Base-by-base conservation (phyloP, 2,797 vertebrate genomes). In the Centroberyx gerrardi region DNA sequence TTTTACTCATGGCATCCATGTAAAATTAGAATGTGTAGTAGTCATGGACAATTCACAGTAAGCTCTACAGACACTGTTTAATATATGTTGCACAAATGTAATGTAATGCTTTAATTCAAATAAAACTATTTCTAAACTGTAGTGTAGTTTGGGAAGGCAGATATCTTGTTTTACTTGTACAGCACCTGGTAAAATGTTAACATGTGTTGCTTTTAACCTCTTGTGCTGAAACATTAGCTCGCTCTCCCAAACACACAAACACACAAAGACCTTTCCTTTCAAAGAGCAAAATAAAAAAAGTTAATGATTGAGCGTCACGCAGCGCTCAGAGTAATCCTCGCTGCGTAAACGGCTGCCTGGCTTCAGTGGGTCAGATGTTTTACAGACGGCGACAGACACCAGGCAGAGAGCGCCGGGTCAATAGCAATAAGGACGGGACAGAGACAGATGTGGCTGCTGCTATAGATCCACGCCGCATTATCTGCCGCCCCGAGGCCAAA, bases 361-460 rank as follows among this genome's bases (percentile, higher is more conserved):
- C 61, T 14, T 81, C 52, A 55, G 67, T 4, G 38, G 28, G 17
- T 78, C 76, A 64, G 72, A 65, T 74, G 84, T 42, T 81, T 70
- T 54, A 79, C 81, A 65, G 79, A 63, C 40, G 5, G 55, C 5
- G 17, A 85, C 86, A 70, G 83, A 84, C 76, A 64, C 17, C 1
- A 1, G 55, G 74, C 66, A 12, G 62, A 56, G 60, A 62, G 62
- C 58, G 7, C 12, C 61, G 0, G 52, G 68, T 81, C 80, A 80
- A 56, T 72, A 74, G 40, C 49, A 68, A 76, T 76, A 68, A 85
- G 62, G 27, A 55, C 68, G 10, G 52, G 28, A 49, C 76, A 44
- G 86, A 87, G 85, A 83, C 87, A 87, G 84, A 91, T 89, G 83
- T 89, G 84, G 64, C 84, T 73, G 67, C 85, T 40, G 77, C 38